These are phyloP conservation scores for Sminthurides aquaticus DNA, from an alignment of 2,888 invertebrate species.

Conservation along the genomic window DNA sequence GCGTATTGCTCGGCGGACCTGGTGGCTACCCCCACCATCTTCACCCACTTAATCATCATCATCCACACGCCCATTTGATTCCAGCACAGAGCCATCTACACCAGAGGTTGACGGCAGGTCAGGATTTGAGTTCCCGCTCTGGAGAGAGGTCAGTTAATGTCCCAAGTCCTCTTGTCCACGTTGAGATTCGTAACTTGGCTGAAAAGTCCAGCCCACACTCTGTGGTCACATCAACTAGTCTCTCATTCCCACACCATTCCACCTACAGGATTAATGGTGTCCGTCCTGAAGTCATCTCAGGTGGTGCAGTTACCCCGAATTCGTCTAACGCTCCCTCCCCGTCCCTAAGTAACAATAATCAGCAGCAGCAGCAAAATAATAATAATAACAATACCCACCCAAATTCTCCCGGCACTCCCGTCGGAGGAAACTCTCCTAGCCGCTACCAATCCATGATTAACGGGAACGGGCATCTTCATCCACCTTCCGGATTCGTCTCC, in stretches of 20 bases:
- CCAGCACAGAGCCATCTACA: slow-evolving; percentile 32
- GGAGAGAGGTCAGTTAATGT: slow-evolving; percentile 11
- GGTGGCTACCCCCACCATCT: slow-evolving; percentile 24
- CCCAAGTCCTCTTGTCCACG: slow-evolving; percentile 22
- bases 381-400: slow-evolving; percentile 9
- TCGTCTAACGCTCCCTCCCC: background rate
- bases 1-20: background rate
- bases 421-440: slow-evolving; percentile 25
- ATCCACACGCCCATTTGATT: background rate
- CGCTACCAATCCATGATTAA: background rate
- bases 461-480: slow-evolving; percentile 7
- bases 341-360: slow-evolving; percentile 5
- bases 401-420: background rate
- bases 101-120: slow-evolving; percentile 33
- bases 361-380: slow-evolving; percentile 2
- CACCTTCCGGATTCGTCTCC: slow-evolving; percentile 24
- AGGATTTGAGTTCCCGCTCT: slow-evolving; percentile 16
- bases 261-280: slow-evolving; percentile 61
- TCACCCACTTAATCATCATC: slow-evolving; percentile 19
- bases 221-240: slow-evolving; percentile 43
- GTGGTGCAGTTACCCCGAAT: slow-evolving; percentile 45
- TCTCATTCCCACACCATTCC: slow-evolving; percentile 44
- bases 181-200: slow-evolving; percentile 23
- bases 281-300: slow-evolving; percentile 73
- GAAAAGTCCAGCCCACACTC: slow-evolving; percentile 33